A percentile compares a stretch with the other conserved stretches of the same genome.
phyloP scores from a whole-genome alignment of 2,797 vertebrate species.

The Anisognathus igniventris region DNA sequence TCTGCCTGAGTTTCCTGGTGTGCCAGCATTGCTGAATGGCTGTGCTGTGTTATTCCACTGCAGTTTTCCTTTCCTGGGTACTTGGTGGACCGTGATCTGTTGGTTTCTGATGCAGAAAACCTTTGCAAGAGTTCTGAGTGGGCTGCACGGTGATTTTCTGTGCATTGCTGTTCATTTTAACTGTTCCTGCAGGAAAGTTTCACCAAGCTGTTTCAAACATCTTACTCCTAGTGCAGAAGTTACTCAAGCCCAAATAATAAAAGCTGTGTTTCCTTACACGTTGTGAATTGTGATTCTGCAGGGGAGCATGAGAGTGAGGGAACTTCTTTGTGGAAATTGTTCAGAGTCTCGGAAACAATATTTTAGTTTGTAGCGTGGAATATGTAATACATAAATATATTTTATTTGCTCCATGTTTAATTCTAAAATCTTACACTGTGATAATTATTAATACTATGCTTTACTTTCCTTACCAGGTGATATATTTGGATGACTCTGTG shows the following conservation, averaged over 20 bases:
- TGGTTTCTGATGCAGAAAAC: background rate
- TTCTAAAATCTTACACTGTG: background rate
- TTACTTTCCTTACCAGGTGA: conserved; percentile 76
- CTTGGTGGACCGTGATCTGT: background rate
- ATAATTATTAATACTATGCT: background rate
- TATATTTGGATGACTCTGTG: conserved; percentile 92
- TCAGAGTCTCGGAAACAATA: background rate
- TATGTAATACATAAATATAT: background rate
- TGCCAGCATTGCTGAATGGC: background rate
- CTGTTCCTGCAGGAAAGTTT: background rate
- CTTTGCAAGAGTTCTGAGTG: background rate
- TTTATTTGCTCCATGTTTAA: background rate
- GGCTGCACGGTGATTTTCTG: background rate
- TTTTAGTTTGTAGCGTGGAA: background rate
- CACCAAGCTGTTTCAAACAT: background rate
- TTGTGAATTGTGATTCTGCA: background rate
- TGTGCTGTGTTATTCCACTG: background rate
- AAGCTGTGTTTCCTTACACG: background rate
- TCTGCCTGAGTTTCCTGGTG: background rate
- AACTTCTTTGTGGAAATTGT: background rate
- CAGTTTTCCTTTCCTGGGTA: background rate
- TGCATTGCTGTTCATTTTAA: background rate
- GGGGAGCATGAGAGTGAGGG: background rate
- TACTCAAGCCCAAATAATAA: background rate
- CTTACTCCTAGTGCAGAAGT: background rate